phyloP scores from a whole-genome alignment of 2,888 invertebrate genomes.

The Calephelis perditalis region DNA sequence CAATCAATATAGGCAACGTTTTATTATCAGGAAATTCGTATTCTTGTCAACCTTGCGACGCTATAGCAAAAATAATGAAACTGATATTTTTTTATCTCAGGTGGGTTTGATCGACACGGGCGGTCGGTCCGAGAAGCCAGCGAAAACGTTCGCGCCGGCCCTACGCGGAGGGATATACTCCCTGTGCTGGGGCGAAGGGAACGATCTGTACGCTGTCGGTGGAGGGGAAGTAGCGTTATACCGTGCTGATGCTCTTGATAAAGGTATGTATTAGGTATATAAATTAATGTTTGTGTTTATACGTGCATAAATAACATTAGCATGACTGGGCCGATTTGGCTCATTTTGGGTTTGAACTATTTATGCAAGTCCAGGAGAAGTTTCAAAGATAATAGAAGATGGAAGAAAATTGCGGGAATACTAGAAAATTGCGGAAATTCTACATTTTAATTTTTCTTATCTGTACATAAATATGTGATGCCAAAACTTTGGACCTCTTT shows the following conservation, averaged over 20 bases:
- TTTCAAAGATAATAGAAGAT: too few relatives aligned
- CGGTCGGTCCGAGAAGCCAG: slow-evolving; percentile 67
- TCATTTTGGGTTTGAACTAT: too few relatives aligned
- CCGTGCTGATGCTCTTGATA: slow-evolving; percentile 51
- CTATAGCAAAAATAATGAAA: neutral
- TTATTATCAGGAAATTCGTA: neutral
- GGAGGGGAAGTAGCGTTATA: slow-evolving; percentile 79
- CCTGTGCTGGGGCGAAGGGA: slow-evolving; percentile 80
- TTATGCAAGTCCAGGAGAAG: too few relatives aligned
- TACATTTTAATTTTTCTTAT: too few relatives aligned
- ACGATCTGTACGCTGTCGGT: slow-evolving; percentile 80
- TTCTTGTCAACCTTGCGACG: neutral
- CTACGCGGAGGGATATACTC: slow-evolving; percentile 70
- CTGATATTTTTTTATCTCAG: slow-evolving; percentile 36
- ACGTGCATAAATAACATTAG: too few relatives aligned
- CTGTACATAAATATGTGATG: too few relatives aligned
- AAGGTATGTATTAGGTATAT: slow-evolving; percentile 54
- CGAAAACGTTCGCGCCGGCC: slow-evolving; percentile 54
- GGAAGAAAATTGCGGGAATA: too few relatives aligned
- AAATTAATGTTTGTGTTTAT: too few relatives aligned
- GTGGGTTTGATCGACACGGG: slow-evolving; percentile 81
- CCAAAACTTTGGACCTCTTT: too few relatives aligned
- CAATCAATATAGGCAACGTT: too few relatives aligned
- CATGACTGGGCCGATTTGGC: too few relatives aligned
- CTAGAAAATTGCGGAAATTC: too few relatives aligned